phyloP scores from a whole-genome alignment of 2,113 vertebrate genomes.

The Trogon melanurus region DNA sequence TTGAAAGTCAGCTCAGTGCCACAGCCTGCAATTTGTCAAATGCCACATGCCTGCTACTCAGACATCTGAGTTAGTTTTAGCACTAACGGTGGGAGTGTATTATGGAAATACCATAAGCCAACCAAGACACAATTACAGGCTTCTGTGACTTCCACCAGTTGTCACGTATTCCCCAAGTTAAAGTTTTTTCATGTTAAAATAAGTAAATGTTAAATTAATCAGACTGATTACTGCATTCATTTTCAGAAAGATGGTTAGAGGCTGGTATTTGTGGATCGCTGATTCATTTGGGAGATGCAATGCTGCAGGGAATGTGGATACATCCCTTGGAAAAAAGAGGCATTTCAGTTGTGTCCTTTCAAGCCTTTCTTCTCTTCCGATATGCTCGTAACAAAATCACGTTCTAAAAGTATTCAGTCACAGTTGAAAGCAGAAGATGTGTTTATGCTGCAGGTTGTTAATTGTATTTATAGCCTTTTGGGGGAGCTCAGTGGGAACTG shows the following conservation, averaged over 20 bases:
- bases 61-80: neutral
- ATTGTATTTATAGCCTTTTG: slow-evolving; percentile 62
- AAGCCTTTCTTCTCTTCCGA: slow-evolving; percentile 2
- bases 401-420: slow-evolving; percentile 42
- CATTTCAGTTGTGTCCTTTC: neutral
- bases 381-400: neutral
- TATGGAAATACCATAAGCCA: neutral
- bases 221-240: slow-evolving; percentile 2
- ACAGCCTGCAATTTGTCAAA: neutral
- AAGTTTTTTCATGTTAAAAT: slow-evolving; percentile 54
- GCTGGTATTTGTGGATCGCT: slow-evolving; percentile 37
- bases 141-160: slow-evolving; percentile 21
- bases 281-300: slow-evolving; percentile 22
- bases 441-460: slow-evolving; percentile 61
- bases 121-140: neutral
- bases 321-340: neutral
- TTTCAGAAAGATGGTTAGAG: slow-evolving; percentile 12
- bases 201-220: slow-evolving; percentile 53
- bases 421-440: slow-evolving; percentile 33
- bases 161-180: neutral
- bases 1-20: neutral
- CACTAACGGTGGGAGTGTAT: neutral
- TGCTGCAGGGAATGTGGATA: neutral
- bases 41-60: neutral
- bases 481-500: slow-evolving; percentile 13